Base-by-base conservation (phyloP, 1,140 invertebrate species). In the Drosophila nebulosa region DNA sequence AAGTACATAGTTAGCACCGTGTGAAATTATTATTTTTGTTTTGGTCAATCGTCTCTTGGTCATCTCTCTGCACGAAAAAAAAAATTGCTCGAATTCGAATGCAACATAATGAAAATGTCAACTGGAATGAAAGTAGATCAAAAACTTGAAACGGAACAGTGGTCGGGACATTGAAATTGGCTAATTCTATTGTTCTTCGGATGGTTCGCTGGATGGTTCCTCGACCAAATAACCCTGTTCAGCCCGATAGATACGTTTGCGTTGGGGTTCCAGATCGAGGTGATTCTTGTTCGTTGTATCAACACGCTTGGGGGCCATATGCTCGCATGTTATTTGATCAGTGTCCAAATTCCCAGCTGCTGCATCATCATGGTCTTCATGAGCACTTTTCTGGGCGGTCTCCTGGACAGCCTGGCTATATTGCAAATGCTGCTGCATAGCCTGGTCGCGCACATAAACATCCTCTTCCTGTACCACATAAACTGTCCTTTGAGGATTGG, bases 141-240 rank as follows among this genome's bases (percentile, higher is more conserved):
- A 21, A 46, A 12, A 12, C 12, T 24, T 24, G 24, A 32, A 32
- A 32, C 9, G 30, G 3, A 32, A 12, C 3, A 32, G 12, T 55
- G 32, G 16, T 50, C 18, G 3, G 51, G 18, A 16, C 2, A 46
- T 46, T 4, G 39, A 3, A 10, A 46, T 9, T 51, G 27, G 27
- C 27, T 30, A 9, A 30, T 1, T 30, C 27, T 16, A 51, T 4
- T 61, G 76, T 7, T 72, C 75, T 27, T 80, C 78, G 1, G 71
- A 77, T n/a, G n/a, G 5, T 42, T 80, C 64, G 27, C 79, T 83
- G 32, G 55, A 57, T 5, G 88, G 88, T 30, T 90, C 88, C 65
- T 90, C 88, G 4, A 90, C 88, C 18, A 88, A 22, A 32, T 90
- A 90, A 21, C 81, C 88, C 53, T 80, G 51, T 6, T 74, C 62